These are phyloP conservation scores for Montipora capricornis DNA, from an alignment of 64 coral and sea anemone species.

Conservation along the genomic window DNA sequence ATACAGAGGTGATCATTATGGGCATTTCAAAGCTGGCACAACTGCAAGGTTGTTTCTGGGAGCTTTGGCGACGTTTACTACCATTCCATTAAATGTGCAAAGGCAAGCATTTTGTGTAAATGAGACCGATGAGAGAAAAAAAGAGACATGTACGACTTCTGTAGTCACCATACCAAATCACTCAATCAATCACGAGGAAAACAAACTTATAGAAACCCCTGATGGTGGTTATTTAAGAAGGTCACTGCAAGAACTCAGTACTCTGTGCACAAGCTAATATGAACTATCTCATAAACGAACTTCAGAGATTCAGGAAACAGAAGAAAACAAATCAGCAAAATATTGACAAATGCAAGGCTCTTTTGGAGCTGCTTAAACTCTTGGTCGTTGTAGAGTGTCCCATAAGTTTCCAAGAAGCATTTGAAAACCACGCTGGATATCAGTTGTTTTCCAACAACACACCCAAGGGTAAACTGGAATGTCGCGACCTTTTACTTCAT, in stretches of 20 bases:
- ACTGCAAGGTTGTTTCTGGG: neutral
- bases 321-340: constrained; percentile 28
- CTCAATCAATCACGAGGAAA: neutral
- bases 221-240: constrained; percentile 24
- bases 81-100: neutral
- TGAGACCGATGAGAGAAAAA: neutral
- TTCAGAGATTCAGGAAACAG: constrained; percentile 29
- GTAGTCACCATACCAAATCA: neutral
- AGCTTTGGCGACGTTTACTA: constrained; percentile 26
- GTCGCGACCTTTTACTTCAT: constrained; percentile 55
- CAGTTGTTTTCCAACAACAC: no score
- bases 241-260: constrained; percentile 7
- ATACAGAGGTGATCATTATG: constrained; percentile 1
- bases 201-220: constrained; percentile 6
- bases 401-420: constrained; percentile 47
- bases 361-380: constrained; percentile 46
- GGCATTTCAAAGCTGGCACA: neutral
- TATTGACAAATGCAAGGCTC: constrained; percentile 34
- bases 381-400: constrained; percentile 50
- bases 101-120: constrained; percentile 19
- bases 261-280: constrained; percentile 28
- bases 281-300: constrained; percentile 50
- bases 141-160: neutral
- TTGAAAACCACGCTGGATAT: constrained; percentile 44
- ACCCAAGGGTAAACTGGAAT: constrained; percentile 3